Evolutionary conservation across 2,888 invertebrate species (phyloP).

Genomic region (Aleiodes alternator): DNA sequence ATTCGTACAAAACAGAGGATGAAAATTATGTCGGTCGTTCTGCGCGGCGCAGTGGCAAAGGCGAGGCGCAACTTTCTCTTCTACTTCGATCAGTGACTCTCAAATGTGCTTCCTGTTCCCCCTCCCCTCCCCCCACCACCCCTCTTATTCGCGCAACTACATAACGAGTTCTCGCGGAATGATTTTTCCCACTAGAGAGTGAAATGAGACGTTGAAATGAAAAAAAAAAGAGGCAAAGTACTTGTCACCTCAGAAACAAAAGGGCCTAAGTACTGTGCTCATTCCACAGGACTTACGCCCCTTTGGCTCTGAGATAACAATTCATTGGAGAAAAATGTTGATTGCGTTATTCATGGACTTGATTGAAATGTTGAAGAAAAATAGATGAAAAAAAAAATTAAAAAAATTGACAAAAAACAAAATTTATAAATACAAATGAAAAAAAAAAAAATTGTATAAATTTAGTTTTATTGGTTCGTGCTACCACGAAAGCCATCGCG

Average conservation of each 20-base stretch:
- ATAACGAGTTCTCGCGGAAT: not conserved
- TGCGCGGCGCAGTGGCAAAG: slow-evolving; percentile 39
- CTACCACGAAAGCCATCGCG: slow-evolving; percentile 1
- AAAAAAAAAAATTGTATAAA: slow-evolving; percentile 37
- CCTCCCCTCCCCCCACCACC: not conserved
- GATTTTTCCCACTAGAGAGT: too few relatives aligned
- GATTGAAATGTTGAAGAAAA: slow-evolving; percentile 8
- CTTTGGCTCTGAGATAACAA: not conserved
- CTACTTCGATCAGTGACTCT: slow-evolving; percentile 67
- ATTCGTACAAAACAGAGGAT: slow-evolving; percentile 52
- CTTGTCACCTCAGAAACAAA: too few relatives aligned
- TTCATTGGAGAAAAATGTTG: not conserved
- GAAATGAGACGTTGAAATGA: not conserved
- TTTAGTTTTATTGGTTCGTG: slow-evolving; percentile 28
- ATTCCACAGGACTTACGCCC: too few relatives aligned
- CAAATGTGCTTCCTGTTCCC: slow-evolving; percentile 72
- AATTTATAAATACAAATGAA: not conserved
- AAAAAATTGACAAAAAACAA: not conserved
- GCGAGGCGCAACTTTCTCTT: slow-evolving; percentile 69
- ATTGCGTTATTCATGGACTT: too few relatives aligned
- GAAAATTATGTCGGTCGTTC: slow-evolving; percentile 67
- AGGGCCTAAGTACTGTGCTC: too few relatives aligned
- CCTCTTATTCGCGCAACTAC: not conserved
- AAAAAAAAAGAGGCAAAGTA: not conserved
- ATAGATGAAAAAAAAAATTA: not conserved